Conservation (phyloP, 2,113 vertebrate genomes). For the Microcebus tavaratra region DNA sequence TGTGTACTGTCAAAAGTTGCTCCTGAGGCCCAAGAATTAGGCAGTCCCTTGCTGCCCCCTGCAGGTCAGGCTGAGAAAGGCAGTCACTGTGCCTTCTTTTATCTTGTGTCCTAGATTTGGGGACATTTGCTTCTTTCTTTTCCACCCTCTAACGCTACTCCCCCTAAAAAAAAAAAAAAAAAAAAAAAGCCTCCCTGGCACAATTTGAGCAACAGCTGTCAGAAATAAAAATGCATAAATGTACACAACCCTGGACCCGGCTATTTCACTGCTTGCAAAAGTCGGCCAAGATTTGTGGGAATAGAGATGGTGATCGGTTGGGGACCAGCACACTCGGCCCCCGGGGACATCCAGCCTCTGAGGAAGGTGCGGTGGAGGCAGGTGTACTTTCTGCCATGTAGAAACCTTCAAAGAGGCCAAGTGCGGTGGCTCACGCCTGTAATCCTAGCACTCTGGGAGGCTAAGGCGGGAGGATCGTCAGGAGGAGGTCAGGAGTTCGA, state of each 20-base stretch:
- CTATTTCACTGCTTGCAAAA: neutral
- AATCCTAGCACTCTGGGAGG: too few relatives aligned
- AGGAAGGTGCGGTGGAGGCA: neutral
- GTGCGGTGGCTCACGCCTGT: too few relatives aligned
- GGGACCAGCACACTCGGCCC: neutral
- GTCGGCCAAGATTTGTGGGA: neutral
- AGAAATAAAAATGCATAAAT: neutral
- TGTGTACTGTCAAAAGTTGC: neutral
- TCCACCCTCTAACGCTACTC: too few relatives aligned
- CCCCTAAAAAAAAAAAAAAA: neutral
- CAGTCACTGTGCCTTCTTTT: neutral
- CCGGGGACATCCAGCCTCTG: neutral
- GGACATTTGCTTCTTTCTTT: too few relatives aligned
- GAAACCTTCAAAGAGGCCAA: neutral
- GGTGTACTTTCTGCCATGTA: neutral
- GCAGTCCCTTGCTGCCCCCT: neutral
- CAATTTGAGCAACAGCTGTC: neutral
- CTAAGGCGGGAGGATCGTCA: too few relatives aligned
- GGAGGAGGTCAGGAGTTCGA: too few relatives aligned
- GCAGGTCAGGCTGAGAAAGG: neutral
- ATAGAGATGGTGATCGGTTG: too few relatives aligned
- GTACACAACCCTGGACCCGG: neutral
- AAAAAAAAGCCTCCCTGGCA: neutral
- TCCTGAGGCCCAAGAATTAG: neutral
- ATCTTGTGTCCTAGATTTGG: neutral